Evolutionary conservation across 2,797 vertebrate genomes (phyloP).

Genomic region (Phoebastria nigripes): DNA sequence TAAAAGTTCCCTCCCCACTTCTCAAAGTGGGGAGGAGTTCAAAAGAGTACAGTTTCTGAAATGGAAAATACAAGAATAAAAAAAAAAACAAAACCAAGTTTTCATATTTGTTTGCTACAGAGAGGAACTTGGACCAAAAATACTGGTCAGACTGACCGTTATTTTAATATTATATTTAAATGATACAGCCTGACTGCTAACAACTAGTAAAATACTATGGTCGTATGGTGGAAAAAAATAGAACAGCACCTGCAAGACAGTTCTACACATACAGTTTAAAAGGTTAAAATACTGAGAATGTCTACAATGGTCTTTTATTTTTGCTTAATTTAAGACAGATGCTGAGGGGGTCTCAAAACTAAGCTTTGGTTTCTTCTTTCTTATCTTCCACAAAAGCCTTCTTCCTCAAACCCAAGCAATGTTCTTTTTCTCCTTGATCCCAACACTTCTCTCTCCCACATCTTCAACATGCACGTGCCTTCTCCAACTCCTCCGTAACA

Average conservation of each 20-base stretch:
- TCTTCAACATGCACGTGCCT: slow-evolving; percentile 52
- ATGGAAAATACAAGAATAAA: slow-evolving; percentile 26
- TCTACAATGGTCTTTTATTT: background rate
- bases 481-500: slow-evolving; percentile 53
- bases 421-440: background rate
- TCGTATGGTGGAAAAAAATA: background rate
- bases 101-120: background rate
- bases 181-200: background rate
- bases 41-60: slow-evolving; percentile 12
- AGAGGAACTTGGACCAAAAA: background rate
- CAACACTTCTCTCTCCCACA: background rate
- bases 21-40: background rate
- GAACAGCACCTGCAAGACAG: background rate
- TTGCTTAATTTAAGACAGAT: slow-evolving; percentile 27
- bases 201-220: background rate
- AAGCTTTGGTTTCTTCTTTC: slow-evolving; percentile 48
- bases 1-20: background rate
- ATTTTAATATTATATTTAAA: background rate
- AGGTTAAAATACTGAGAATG: background rate
- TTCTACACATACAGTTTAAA: background rate
- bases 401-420: background rate
- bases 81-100: background rate
- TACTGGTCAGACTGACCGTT: background rate
- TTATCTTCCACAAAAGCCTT: background rate
- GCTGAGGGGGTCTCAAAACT: background rate